Base-by-base conservation (phyloP, 2,888 invertebrate genomes). In the Hypsopygia costalis region DNA sequence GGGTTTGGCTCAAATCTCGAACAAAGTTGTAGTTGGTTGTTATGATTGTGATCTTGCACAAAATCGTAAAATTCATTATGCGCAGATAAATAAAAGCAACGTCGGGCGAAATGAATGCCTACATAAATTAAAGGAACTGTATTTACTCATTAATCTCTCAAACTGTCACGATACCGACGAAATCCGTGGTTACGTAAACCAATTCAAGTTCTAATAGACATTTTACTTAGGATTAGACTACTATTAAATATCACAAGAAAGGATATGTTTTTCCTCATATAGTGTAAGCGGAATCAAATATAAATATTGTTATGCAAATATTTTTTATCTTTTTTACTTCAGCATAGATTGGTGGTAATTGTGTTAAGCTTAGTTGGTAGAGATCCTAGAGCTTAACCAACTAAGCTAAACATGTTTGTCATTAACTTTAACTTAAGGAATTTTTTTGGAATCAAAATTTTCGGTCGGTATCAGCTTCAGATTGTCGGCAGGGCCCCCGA, bases 91-190 rank as follows among this genome's bases (percentile, higher is more conserved):
- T 31, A 30, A 30, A 6, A 37, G 30, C 30, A 37, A 30, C 36
- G 36, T 37, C 36, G 30, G 29, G 22, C 36, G 21, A 37, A 37
- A 30, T 37, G 21, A 30, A 11, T 11, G 11, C n/a, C n/a, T 22
- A 37, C 36, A 37, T 37, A 37, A 31, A 37, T 37, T 37, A 37
- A 30, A 10, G 29, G 28, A 20, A 36, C 29, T 37, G 36, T 30
- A 37, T 37, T 37, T 37, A 37, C 30, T 37, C 36, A 30, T 37
- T 37, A 37, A 37, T 37, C 36, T 37, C n/a, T 30, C 36, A 30
- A 37, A 11, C 36, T 37, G 36, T 37, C 36, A 5, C 21, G 36
- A 30, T 37, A 30, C 29, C 36, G 30, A 30, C 30, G 36, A 31
- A 37, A 37, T 30, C 30, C 30, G 36, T 30, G 22, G 36, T 20